A percentile compares a stretch with the other conserved stretches of the same genome.
Evolutionary conservation across 2,113 vertebrate species (phyloP).

Genomic region (Phaethornis superciliosus): DNA sequence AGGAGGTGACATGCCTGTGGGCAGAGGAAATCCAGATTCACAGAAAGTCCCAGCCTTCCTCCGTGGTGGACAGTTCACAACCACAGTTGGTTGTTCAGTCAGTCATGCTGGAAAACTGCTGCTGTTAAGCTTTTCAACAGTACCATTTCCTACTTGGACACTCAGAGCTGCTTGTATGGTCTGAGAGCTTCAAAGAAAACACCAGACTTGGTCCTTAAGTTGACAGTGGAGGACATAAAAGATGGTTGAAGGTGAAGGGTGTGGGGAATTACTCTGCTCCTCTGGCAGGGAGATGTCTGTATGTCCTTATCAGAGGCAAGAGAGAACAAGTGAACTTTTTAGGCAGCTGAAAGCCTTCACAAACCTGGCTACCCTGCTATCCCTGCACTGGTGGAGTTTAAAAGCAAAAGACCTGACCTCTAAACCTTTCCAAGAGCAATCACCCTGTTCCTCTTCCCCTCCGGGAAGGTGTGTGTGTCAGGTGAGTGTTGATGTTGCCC

Average conservation of each 20-base stretch:
- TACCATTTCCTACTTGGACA: neutral
- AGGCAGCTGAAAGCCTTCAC: neutral
- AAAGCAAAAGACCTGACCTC: neutral
- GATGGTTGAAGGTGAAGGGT: neutral
- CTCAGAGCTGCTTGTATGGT: neutral
- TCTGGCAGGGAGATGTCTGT: neutral
- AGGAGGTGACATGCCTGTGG: neutral
- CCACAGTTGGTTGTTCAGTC: neutral
- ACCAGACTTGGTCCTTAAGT: neutral
- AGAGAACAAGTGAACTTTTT: neutral
- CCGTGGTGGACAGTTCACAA: neutral
- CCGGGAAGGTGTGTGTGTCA: rapidly evolving
- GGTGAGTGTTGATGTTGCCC: neutral
- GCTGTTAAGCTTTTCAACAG: neutral
- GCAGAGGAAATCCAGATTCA: neutral
- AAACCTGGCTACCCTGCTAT: neutral
- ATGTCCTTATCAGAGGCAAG: neutral
- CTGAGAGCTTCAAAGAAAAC: neutral
- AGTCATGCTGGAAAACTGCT: neutral
- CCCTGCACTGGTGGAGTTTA: neutral
- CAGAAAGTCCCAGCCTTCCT: neutral
- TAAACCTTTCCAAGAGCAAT: neutral
- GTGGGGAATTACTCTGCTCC: neutral
- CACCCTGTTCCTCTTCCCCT: neutral
- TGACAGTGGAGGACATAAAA: neutral